These are phyloP conservation scores for Ommatoiulus sabulosus DNA, from an alignment of 2,888 invertebrate genomes.

Conservation along the genomic window DNA sequence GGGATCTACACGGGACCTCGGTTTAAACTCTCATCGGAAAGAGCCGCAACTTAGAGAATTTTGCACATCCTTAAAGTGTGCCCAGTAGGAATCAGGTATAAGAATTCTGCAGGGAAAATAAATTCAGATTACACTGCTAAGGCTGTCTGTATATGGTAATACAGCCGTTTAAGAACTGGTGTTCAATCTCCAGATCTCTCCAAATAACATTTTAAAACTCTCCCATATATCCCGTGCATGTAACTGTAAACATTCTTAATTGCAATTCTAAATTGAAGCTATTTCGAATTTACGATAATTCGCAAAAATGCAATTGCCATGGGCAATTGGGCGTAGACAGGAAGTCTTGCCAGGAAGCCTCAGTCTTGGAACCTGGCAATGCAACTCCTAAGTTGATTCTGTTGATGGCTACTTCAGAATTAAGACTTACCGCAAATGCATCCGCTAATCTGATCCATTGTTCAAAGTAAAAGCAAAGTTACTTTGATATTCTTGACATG, in stretches of 20 bases:
- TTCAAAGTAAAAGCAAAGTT: slow-evolving; percentile 36
- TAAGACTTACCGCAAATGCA: slow-evolving; percentile 23
- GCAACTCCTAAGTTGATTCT: not conserved
- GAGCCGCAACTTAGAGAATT: no score
- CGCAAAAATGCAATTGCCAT: not conserved
- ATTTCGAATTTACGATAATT: not conserved
- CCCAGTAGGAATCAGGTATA: no score
- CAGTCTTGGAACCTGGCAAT: not conserved
- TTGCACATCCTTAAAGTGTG: no score
- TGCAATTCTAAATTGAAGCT: not conserved
- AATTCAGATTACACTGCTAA: no score
- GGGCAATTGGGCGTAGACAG: not conserved
- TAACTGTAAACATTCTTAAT: not conserved
- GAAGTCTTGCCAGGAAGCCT: not conserved
- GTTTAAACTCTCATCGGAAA: no score
- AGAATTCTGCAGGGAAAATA: no score
- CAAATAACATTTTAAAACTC: no score
- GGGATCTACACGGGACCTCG: no score
- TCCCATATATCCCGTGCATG: not conserved
- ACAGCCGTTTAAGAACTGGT: no score
- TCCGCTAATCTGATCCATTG: slow-evolving; percentile 43
- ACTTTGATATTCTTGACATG: slow-evolving; percentile 43
- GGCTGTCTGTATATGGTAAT: no score
- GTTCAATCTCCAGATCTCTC: no score
- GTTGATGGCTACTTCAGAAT: not conserved